Evolutionary conservation across 2,797 vertebrate genomes (phyloP), one percentile per base, ranked within the genome.

Genomic region (Artibeus lituratus): DNA sequence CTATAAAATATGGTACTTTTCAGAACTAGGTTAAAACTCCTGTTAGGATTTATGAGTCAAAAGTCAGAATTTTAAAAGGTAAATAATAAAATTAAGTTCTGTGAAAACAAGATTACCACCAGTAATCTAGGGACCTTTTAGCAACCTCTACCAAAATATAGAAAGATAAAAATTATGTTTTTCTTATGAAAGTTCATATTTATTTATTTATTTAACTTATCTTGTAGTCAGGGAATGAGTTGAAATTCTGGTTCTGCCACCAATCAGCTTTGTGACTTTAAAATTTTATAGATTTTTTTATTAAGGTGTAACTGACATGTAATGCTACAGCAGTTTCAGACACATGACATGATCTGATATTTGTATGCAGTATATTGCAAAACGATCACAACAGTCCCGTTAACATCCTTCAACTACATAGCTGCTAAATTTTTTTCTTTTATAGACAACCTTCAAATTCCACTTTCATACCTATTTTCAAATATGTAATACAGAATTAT

Each of bases 41-140:
- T 55, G 15, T 10, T 91, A 84, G 6, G 24, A 93, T 81, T 88
- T 84, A 73, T 2, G 0, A 37, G 24, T 70, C 86, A 74, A 87
- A 90, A 83, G n/a, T 87, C 55, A 92, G 16, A 89, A 69, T 78
- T 85, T 83, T 53, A 83, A 83, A 65, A 81, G 49, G 44, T 87
- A 89, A 84, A 84, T 47, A 81, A 44, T 55, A 74, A 59, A 74
- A 62, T 80, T 70, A 88, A 85, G 65, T 70, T 65, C 18, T 42
- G 15, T 78, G 35, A 84, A 72, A 90, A n/a, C 9, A 57, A 62
- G n/a, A n/a, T n/a, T n/a, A 74, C 29, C 18, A 59, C 29, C 24
- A 47, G n/a, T 39, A 84, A 69, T 74, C n/a, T 35, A 87, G 4
- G 29, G 2, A 15, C 39, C 53, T 94, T 83, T 80, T 69, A 84